These are phyloP conservation scores for Entomyzon cyanotis DNA, from an alignment of 2,113 vertebrate genomes.

Conservation along the genomic window DNA sequence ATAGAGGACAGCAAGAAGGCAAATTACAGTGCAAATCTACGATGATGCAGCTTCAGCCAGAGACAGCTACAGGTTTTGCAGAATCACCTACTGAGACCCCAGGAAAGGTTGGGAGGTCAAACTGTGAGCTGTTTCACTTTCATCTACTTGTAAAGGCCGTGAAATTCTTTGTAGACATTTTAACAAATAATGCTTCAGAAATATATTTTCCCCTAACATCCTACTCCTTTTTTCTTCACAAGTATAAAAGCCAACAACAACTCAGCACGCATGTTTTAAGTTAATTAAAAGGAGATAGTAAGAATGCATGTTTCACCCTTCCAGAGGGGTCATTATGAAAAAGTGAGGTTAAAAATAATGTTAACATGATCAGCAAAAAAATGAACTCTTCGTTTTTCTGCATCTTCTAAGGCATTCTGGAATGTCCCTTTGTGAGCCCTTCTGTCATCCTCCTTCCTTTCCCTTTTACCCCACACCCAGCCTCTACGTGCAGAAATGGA, in stretches of 20 bases:
- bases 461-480: background rate
- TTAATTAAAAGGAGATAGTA: slow-evolving; percentile 19
- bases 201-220: slow-evolving; percentile 16
- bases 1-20: background rate
- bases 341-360: slow-evolving; percentile 48
- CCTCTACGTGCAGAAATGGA: background rate
- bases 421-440: background rate
- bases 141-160: background rate
- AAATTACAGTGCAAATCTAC: background rate
- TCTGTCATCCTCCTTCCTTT: background rate
- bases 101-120: slow-evolving; percentile 44
- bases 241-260: slow-evolving; percentile 53
- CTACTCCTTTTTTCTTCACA: background rate
- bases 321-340: slow-evolving; percentile 43
- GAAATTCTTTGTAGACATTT: slow-evolving; percentile 38
- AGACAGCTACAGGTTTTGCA: background rate
- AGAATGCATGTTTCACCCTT: slow-evolving; percentile 40
- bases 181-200: slow-evolving; percentile 54
- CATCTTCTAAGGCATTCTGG: slow-evolving; percentile 15
- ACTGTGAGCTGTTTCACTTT: slow-evolving; percentile 33
- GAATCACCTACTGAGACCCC: background rate
- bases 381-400: slow-evolving; percentile 4
- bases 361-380: slow-evolving; percentile 18
- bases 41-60: background rate
- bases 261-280: slow-evolving; percentile 36